Base-by-base conservation (phyloP, 2,888 invertebrate genomes). In the Steinernema scapterisci region DNA sequence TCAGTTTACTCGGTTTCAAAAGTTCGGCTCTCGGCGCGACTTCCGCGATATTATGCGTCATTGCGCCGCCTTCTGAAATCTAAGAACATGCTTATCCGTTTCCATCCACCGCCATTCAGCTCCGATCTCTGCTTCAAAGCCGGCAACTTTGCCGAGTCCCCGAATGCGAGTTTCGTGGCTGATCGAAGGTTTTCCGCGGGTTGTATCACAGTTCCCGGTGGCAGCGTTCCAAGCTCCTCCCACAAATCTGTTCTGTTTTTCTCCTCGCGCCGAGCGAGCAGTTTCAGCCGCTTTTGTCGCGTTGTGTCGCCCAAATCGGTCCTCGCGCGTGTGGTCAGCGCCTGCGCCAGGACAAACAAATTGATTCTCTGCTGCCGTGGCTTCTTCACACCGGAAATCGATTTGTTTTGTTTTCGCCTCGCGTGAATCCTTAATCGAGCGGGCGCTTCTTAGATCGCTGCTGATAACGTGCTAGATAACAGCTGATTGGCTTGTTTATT, bases 341-440 rank as follows among this genome's bases (percentile, higher is more conserved):
- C 27, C 31, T 16, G 25, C 54, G 23, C 2, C 16, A n/a, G n/a
- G 48, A 48, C 48, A 25, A 25, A 63, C 63, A 63, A 63, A 54
- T 54, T 54, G 54, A 54, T 54, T 48, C 54, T 19, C 25, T 25
- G 38, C 38, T 38, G 38, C 38, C 38, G 38, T 9, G 2, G 23
- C 51, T 54, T 63, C 63, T 54, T 31, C 63, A 21, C 54, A 63
- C 63, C 63, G 27, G 16, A 21, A 21, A 54, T 54, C 54, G 31
- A 63, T 63, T 48, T 48, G 48, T 48, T 63, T 48, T 48, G 48
- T 48, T 48, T 48, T 48, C 48, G 48, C 13, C 48, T n/a, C 63
- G 63, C 63, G 27, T 31, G 31, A 21, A n/a, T 23, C 23, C 63
- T 63, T 63, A n/a, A 63, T 27, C 63, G 63, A 38, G 38, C n/a